Conservation (phyloP, 2,113 vertebrate species). For the Scomber colias region DNA sequence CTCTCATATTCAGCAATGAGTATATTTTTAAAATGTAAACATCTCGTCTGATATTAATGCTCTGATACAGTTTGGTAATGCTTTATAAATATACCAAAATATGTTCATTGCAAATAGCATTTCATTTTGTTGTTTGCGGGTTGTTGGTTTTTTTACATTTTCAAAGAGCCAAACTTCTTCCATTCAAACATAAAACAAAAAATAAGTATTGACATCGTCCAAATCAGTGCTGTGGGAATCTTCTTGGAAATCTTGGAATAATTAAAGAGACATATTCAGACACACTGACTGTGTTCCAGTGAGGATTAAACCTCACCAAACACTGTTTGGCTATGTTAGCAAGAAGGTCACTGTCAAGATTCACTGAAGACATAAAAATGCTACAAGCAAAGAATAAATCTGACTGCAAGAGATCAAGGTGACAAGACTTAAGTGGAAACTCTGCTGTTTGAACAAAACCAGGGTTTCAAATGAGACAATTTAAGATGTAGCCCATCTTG, state of each 20-base stretch:
- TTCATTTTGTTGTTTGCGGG: too few species aligned
- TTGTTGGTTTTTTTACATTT: too few species aligned
- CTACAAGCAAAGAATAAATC: slow-evolving; percentile 40
- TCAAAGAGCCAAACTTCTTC: too few species aligned
- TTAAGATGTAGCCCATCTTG: slow-evolving; percentile 26
- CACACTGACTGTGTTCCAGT: neutral
- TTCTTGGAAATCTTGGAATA: neutral
- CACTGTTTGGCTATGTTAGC: neutral
- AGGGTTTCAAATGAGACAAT: slow-evolving; percentile 38
- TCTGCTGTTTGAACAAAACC: slow-evolving; percentile 20
- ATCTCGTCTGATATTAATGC: too few species aligned
- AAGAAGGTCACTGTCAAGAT: neutral
- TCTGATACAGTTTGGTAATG: too few species aligned
- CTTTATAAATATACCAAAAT: too few species aligned
- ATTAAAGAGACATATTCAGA: neutral
- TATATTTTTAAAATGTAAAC: too few species aligned
- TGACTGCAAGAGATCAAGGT: slow-evolving; percentile 9
- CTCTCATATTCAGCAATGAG: too few species aligned
- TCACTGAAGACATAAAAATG: slow-evolving; percentile 32
- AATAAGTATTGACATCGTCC: neutral
- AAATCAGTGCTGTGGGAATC: neutral
- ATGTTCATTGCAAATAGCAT: too few species aligned
- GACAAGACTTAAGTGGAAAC: slow-evolving; percentile 14
- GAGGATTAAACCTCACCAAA: neutral
- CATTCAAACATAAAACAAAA: neutral